Conservation (phyloP, 2,113 vertebrate genomes). For the Cepphus grylle region DNA sequence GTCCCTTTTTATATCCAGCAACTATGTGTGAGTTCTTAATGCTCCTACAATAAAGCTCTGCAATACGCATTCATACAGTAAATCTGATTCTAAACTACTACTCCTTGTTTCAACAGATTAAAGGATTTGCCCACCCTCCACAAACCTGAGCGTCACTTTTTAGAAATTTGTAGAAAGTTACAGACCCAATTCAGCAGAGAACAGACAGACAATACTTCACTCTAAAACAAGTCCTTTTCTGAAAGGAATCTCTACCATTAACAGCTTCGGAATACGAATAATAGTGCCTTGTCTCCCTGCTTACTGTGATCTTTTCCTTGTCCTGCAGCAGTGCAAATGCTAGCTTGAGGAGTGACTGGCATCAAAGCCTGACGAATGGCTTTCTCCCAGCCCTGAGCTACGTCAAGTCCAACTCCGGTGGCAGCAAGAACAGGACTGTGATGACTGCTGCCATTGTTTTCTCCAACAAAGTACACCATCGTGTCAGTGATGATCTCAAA, state of each 20-base stretch:
- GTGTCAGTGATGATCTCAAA: conserved; percentile 98
- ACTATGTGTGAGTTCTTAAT: neutral
- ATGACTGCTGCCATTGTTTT: conserved; percentile 85
- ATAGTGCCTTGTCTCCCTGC: conserved; percentile 51
- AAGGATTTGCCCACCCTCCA: neutral
- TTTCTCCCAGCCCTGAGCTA: conserved; percentile 96
- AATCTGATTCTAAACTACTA: neutral
- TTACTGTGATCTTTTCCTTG: conserved; percentile 97
- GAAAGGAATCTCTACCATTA: neutral
- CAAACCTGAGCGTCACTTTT: neutral
- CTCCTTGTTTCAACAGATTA: neutral
- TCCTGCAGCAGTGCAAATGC: conserved; percentile 83
- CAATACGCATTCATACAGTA: neutral
- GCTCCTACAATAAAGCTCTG: neutral
- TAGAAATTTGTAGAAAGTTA: neutral
- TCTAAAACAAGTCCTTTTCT: neutral
- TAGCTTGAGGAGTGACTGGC: conserved; percentile 96
- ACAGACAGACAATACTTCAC: neutral
- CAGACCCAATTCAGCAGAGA: neutral
- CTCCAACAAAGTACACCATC: conserved; percentile 98
- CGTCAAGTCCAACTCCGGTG: conserved; percentile 90
- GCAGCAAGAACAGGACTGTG: conserved; percentile 89
- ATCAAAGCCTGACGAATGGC: conserved; percentile 97
- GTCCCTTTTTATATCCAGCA: neutral
- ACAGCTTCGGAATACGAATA: neutral